Conservation (phyloP, 2,888 invertebrate genomes). For the Dicyrtoma fusca region DNA sequence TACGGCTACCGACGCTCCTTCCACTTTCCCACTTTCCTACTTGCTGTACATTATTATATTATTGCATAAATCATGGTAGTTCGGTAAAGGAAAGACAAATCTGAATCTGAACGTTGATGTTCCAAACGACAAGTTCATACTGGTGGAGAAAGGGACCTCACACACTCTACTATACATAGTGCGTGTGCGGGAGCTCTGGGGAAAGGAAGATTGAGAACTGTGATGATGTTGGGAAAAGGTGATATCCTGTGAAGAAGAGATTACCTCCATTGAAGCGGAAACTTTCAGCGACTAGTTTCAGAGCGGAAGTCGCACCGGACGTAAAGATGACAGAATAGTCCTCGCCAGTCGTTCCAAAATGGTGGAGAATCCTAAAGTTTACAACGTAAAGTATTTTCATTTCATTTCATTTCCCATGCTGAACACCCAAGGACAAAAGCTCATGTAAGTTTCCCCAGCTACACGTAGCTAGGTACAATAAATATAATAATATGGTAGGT, state of each 20-base stretch:
- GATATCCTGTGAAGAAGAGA: slow-evolving; percentile 42
- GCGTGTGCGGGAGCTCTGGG: no score
- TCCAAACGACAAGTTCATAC: no score
- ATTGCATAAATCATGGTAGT: no score
- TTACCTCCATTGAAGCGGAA: slow-evolving; percentile 55
- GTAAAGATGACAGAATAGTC: slow-evolving; percentile 91
- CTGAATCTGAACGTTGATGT: no score
- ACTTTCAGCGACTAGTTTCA: slow-evolving; percentile 78
- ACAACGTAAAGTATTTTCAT: slow-evolving; percentile 12
- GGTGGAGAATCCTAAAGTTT: slow-evolving; percentile 70
- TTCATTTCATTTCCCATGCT: slow-evolving; percentile 36
- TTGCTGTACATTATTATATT: no score
- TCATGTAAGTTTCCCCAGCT: slow-evolving; percentile 2
- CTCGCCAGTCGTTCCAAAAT: slow-evolving; percentile 78
- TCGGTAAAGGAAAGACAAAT: no score
- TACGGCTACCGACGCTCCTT: no score
- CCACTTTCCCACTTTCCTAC: no score
- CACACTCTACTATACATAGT: no score
- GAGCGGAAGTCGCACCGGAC: slow-evolving; percentile 84
- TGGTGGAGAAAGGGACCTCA: no score
- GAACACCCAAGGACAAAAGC: slow-evolving; percentile 28
- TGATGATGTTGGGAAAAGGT: slow-evolving; percentile 39
- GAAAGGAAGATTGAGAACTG: slow-evolving; percentile 19
- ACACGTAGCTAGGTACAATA: not conserved
- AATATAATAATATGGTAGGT: not conserved